These are phyloP conservation scores for Anthopleura sola DNA, from an alignment of 64 coral and sea anemone genomes.

Conservation along the genomic window DNA sequence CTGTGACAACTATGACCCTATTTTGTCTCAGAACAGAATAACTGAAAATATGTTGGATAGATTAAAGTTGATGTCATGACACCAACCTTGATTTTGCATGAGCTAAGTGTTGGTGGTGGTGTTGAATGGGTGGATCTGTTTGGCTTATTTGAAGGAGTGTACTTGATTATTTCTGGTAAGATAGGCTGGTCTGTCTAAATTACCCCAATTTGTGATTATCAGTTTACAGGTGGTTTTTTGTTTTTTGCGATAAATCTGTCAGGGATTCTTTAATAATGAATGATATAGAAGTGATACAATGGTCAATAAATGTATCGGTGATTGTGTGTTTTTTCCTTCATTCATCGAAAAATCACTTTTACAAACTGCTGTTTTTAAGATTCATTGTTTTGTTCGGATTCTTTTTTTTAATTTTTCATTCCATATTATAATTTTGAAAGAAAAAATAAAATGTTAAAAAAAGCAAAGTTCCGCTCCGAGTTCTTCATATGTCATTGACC, in stretches of 20 bases:
- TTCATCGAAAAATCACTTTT: too few species aligned
- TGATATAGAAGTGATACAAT: background rate
- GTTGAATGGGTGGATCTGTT: background rate
- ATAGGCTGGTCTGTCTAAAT: background rate
- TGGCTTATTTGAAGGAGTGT: background rate
- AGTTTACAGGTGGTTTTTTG: background rate
- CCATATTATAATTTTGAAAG: too few species aligned
- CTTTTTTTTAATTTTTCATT: too few species aligned
- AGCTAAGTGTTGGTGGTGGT: constrained; percentile 1
- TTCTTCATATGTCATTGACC: too few species aligned
- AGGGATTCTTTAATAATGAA: background rate
- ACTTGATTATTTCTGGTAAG: background rate
- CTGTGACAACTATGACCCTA: background rate
- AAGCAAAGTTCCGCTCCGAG: too few species aligned
- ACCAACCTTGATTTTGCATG: background rate
- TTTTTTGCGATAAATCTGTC: background rate
- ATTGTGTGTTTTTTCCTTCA: too few species aligned
- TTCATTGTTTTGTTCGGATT: too few species aligned
- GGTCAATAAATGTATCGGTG: background rate
- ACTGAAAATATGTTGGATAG: background rate
- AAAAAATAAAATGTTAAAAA: too few species aligned
- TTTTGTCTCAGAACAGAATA: background rate
- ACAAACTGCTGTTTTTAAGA: too few species aligned
- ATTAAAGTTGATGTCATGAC: background rate
- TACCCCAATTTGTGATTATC: background rate